phyloP scores from a whole-genome alignment of 2,888 invertebrate species.

The Hymenopus coronatus region DNA sequence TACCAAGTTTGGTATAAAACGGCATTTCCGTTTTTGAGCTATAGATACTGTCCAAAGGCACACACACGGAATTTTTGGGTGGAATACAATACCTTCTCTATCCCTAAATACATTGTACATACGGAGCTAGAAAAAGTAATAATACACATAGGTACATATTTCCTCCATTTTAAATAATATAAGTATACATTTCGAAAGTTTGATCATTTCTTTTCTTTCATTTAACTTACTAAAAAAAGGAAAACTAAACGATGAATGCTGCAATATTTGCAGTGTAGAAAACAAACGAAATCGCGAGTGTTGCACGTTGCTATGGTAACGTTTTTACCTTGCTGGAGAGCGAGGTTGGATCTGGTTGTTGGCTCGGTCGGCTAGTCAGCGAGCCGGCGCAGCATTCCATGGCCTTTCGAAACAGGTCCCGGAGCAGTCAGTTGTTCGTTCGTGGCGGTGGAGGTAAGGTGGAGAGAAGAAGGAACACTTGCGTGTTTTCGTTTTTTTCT shows the following conservation, averaged over 20 bases:
- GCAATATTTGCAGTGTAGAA: not conserved
- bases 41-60: too few relatives aligned
- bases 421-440: not conserved
- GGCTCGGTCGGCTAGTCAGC: not conserved
- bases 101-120: too few relatives aligned
- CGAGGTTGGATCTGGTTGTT: not conserved
- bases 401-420: not conserved
- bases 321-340: not conserved
- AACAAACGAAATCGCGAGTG: not conserved
- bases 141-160: too few relatives aligned
- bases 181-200: too few relatives aligned
- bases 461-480: not conserved
- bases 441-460: not conserved
- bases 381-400: not conserved
- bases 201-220: not conserved
- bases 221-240: not conserved
- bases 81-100: too few relatives aligned
- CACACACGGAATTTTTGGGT: too few relatives aligned
- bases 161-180: too few relatives aligned
- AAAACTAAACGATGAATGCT: too few relatives aligned
- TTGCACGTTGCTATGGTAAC: not conserved
- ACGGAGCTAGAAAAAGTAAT: too few relatives aligned
- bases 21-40: too few relatives aligned
- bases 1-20: too few relatives aligned
- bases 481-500: not conserved